Conservation (phyloP, 2,888 invertebrate genomes). For the Phengaris alcon region DNA sequence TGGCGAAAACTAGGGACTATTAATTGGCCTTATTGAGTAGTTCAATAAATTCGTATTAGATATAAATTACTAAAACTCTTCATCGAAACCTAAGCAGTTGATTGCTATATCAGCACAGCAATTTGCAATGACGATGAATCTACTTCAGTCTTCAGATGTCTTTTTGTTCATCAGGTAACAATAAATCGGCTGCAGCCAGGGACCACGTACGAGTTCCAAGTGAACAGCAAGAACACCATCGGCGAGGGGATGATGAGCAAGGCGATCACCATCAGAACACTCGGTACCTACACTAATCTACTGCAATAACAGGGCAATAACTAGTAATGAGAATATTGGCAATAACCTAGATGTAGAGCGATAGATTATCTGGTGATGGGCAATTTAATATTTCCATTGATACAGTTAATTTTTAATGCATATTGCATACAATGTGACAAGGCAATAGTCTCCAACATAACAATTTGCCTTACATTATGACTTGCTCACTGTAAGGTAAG, state of each 20-base stretch:
- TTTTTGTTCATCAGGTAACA: slow-evolving; percentile 80
- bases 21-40: too few species aligned
- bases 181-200: slow-evolving; percentile 94
- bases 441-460: too few species aligned
- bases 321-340: neutral
- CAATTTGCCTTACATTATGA: neutral
- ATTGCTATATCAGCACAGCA: too few species aligned
- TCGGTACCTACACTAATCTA: slow-evolving; percentile 80
- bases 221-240: slow-evolving; percentile 94
- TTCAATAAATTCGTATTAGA: too few species aligned
- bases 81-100: too few species aligned
- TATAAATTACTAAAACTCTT: too few species aligned
- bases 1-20: too few species aligned
- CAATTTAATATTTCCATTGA: neutral
- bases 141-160: too few species aligned
- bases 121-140: too few species aligned
- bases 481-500: neutral
- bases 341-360: neutral
- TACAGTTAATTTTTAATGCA: neutral
- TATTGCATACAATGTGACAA: neutral
- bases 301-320: neutral
- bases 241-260: slow-evolving; percentile 98
- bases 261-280: slow-evolving; percentile 91
- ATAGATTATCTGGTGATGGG: neutral
- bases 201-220: slow-evolving; percentile 97